Evolutionary conservation across 1,140 invertebrate species (phyloP).

Genomic region (Saccostrea cuccullata): DNA sequence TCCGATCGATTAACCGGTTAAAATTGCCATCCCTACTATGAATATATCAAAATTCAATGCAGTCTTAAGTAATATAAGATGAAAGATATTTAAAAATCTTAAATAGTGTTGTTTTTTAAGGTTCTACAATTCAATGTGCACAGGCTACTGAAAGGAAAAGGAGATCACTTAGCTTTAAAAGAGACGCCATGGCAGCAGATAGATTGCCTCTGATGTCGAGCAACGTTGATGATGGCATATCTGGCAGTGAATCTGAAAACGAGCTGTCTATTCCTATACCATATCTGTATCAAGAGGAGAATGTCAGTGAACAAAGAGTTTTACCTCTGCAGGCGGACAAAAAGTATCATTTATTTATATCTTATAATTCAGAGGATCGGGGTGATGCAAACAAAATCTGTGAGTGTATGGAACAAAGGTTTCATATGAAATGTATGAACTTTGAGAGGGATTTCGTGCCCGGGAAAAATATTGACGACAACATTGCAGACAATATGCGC

Average conservation of each 20-base stretch:
- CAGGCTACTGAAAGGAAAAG: background rate
- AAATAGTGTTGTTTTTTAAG: no score
- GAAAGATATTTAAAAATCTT: no score
- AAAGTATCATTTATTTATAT: conserved; percentile 35
- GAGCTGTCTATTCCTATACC: background rate
- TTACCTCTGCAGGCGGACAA: background rate
- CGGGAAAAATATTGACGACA: conserved; percentile 30
- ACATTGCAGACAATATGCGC: conserved; percentile 22
- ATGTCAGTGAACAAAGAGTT: background rate
- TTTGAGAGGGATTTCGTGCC: conserved; percentile 36
- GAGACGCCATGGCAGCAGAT: background rate
- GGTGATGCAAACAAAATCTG: conserved; percentile 26
- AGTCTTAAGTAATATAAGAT: no score
- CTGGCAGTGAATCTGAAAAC: background rate
- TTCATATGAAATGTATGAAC: conserved; percentile 35
- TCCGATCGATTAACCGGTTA: no score
- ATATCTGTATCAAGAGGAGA: background rate
- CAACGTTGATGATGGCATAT: background rate
- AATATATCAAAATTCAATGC: no score
- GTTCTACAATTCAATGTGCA: no score
- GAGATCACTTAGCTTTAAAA: no score
- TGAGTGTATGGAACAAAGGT: conserved; percentile 1
- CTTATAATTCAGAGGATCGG: conserved; percentile 24
- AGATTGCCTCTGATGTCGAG: background rate
- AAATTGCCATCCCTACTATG: no score